phyloP scores from a whole-genome alignment of 2,113 vertebrate genomes.

The Rana temporaria region DNA sequence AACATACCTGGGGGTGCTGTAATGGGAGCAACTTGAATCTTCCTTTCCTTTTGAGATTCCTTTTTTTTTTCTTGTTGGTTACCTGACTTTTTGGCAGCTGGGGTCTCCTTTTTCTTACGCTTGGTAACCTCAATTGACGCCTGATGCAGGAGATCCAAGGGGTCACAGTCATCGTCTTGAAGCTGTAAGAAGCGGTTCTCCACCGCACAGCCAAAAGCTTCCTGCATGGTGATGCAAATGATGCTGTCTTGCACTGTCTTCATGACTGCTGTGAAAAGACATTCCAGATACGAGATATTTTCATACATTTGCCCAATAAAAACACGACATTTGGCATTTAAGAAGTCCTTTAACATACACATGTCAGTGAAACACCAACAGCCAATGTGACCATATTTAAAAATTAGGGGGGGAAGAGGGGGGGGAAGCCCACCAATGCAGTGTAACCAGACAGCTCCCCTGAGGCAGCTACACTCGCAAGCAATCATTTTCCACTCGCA shows the following conservation, averaged over 20 bases:
- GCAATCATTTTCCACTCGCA: too few species aligned
- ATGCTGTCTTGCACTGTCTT: constrained; percentile 67
- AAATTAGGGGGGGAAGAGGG: too few species aligned
- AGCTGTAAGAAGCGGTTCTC: constrained; percentile 88
- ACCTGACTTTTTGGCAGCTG: constrained; percentile 45
- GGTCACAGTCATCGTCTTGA: constrained; percentile 86
- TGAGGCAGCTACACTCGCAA: too few species aligned
- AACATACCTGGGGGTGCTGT: constrained; percentile 32
- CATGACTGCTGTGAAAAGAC: constrained; percentile 60
- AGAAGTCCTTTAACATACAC: too few species aligned
- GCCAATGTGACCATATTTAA: too few species aligned
- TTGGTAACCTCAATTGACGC: constrained; percentile 68
- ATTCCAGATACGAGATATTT: background rate
- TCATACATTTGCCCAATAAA: too few species aligned
- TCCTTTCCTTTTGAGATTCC: constrained; percentile 80
- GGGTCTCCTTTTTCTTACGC: constrained; percentile 70
- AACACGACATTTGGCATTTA: too few species aligned
- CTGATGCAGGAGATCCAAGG: constrained; percentile 82
- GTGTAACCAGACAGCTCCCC: too few species aligned
- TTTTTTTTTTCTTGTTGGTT: constrained; percentile 66
- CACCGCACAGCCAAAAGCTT: constrained; percentile 81
- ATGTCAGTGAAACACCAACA: too few species aligned
- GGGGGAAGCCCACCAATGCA: too few species aligned
- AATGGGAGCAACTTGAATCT: constrained; percentile 27
- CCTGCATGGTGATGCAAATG: constrained; percentile 68